Base-by-base conservation (phyloP, 92 coral and sea anemone species). In the Bergia puertoricense region DNA sequence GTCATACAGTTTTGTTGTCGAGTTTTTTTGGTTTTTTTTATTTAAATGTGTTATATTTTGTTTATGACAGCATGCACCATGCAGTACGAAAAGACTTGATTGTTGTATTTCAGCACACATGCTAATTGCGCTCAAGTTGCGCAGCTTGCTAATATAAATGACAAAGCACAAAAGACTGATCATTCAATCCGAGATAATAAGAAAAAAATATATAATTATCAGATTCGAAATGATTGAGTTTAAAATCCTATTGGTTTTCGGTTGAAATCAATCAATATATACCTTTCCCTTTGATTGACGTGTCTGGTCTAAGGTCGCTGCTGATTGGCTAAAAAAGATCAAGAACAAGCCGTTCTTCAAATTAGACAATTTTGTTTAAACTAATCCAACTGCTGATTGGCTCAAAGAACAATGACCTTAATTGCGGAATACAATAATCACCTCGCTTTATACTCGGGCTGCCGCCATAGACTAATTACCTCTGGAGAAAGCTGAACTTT, bases 271-370 rank as follows among this genome's bases (percentile, higher is more conserved):
- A 45, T 38, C 79, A 84, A 84, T 84, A 71, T 30, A 46, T 84
- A 54, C 39, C 6, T 48, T 71, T 84, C 56, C 15, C 43, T 74
- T 93, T 95, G 98, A 95, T 91, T 95, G 98, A 91, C 98, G 91
- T 89, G 76, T 59, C 67, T 91, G 78, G 82, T 89, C 48, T 46
- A 74, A 74, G 51, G 42, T 68, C 59, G 88, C 39, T 44, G n/a
- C 7, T 90, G 93, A 95, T 95, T 95, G 95, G 98, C 54, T 79
- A 80, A 76, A 88, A 75, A 7, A 45, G 30, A 44, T 48, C 75
- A 41, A 84, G 77, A 43, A 71, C 77, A 84, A 83, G 67, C 65
- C 87, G 79, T 84, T 84, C 79, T 54, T 68, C 87, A 71, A 84
- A 84, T 69, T 84, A 71, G 78, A 48, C 79, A 69, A 84, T 46